Conservation (phyloP, 2,113 vertebrate species). For the Cyanocitta stelleri region DNA sequence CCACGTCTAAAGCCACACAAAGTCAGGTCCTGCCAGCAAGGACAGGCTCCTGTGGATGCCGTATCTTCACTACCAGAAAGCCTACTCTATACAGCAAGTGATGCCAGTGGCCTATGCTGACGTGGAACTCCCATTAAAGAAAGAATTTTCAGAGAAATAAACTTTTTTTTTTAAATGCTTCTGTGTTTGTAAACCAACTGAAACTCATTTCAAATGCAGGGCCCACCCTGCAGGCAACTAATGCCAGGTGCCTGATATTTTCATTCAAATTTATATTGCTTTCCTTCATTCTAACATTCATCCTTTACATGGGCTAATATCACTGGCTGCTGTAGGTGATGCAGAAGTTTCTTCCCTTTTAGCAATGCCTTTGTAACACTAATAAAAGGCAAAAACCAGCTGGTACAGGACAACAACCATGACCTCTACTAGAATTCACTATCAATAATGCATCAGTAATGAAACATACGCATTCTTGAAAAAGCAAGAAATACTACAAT, state of each 20-base stretch:
- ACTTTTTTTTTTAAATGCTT: neutral
- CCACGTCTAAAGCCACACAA: no score
- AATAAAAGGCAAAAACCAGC: neutral
- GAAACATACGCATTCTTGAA: neutral
- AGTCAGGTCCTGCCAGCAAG: neutral
- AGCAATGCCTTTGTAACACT: fast-evolving
- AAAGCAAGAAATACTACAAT: neutral
- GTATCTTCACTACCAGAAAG: fast-evolving
- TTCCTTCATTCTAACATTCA: neutral
- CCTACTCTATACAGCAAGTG: fast-evolving
- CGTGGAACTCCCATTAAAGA: fast-evolving
- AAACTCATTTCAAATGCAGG: neutral
- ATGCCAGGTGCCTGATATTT: fast-evolving
- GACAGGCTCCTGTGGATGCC: neutral
- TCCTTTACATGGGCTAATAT: neutral
- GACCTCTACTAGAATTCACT: neutral
- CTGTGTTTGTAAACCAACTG: neutral
- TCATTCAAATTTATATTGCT: neutral
- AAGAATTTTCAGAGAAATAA: neutral
- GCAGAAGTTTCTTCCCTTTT: neutral
- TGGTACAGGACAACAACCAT: fast-evolving
- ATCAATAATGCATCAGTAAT: neutral
- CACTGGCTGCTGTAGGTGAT: neutral
- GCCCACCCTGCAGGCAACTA: neutral
- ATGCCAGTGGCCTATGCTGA: neutral